Base-by-base conservation (phyloP, 1,140 invertebrate genomes). In the Bombyx mori region DNA sequence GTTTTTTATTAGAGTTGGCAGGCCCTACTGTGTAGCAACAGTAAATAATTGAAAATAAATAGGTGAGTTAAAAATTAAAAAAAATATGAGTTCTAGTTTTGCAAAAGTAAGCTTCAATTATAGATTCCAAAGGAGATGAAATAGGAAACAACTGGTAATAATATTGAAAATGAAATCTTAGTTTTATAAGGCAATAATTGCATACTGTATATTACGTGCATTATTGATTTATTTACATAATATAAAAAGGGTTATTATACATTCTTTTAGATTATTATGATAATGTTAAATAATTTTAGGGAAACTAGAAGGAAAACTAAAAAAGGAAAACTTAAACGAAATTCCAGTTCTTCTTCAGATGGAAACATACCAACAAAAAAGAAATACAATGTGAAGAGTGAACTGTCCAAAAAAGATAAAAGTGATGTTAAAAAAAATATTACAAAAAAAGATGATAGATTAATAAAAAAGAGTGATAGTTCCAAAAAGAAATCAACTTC, bases 281-380 rank as follows among this genome's bases (percentile, higher is more conserved):
- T 43, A 22, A 44, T 48, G 4, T 12, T 52, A 9, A 9, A 22
- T 51, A 51, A 52, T 77, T 74, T 47, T 63, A 89, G 86, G 65
- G 85, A 88, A 60, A 65, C 74, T 50, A 80, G 84, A 57, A 79
- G 80, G 60, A 88, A 87, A 68, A 57, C 44, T 8, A 87, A 86
- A 56, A 89, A 88, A 69, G 71, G 76, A 44, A 89, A 88, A 67
- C 70, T 83, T 12, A 88, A 89, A 71, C 78, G 88, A 63, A 89
- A 89, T 71, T 89, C 88, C 2, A 89, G 88, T 70, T 88, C 88
- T 35, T 88, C 88, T 53, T 88, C 88, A 48, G 86, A 87, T 65
- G 84, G 85, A 57, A 86, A 88, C 64, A 71, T 71, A 26, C 80
- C 81, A 49, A 62, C 78, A n/a, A 88, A 88, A 67, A 89, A 88